Evolutionary conservation across 2,888 invertebrate genomes (phyloP), one percentile per base, ranked within the genome.

Genomic region (Apantesis nais): DNA sequence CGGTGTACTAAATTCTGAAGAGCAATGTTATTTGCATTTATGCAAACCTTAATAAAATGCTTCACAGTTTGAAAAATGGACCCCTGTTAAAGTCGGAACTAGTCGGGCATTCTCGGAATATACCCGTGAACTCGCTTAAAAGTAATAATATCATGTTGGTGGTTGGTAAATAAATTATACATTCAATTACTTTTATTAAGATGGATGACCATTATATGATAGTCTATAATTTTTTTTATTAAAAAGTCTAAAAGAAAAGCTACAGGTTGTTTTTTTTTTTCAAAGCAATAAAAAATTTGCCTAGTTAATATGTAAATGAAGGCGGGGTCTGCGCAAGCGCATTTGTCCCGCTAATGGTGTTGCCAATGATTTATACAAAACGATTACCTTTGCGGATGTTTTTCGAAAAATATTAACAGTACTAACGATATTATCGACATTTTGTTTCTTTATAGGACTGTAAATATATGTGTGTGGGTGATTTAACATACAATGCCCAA

Each of bases 281-380:
- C 73, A 75, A 72, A 68, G 71, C 73, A 68, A 75, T 73, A 74
- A 76, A 72, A 72, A 78, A 75, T 75, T 82, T 78, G 77, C 78
- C 82, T 84, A 85, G 81, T 80, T 82, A 80, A 79, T 82, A 84
- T 85, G 84, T 78, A 83, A 84, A 86, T 85, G 71, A 74, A 83
- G 70, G 69, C 71, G 71, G 75, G 11, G 71, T 2, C 77, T 81
- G 82, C 82, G 80, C 85, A 74, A 73, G 79, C 82, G 80, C 81
- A 80, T 86, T 86, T 85, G 85, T 85, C 80, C 82, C 78, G 81
- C 83, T 86, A 86, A 86, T 85, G 82, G 85, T 76, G 78, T 76
- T 74, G 75, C 77, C 70, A 79, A 78, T 84, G 84, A 86, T 87
- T 85, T 85, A 87, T 83, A 81, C 68, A 74, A 82, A 84, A 84